Conservation (phyloP, 2,113 vertebrate species). For the Paramormyrops kingsleyae region DNA sequence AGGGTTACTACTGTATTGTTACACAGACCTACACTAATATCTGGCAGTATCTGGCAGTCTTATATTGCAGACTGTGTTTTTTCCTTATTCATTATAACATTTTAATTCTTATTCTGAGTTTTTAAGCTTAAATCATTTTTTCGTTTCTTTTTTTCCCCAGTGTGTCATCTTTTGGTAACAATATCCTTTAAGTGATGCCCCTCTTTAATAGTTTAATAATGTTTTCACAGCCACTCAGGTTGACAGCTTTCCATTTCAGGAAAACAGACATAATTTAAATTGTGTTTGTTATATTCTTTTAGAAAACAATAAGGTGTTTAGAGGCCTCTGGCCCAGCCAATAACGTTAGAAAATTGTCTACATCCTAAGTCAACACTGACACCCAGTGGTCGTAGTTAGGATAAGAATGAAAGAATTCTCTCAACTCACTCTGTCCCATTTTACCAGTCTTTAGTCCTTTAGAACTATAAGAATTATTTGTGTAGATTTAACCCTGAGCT, state of each 20-base stretch:
- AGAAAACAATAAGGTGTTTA: neutral
- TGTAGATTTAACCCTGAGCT: neutral
- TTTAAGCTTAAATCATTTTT: neutral
- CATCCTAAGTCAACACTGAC: slow-evolving; percentile 31
- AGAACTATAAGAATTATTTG: neutral
- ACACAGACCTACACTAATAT: neutral
- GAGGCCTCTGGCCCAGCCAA: neutral
- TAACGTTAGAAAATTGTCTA: neutral
- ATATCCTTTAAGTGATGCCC: neutral
- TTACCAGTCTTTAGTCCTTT: neutral
- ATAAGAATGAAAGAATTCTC: neutral
- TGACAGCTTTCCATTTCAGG: neutral
- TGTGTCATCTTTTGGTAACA: neutral
- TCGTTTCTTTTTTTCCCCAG: neutral
- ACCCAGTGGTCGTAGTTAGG: slow-evolving; percentile 23
- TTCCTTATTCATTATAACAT: neutral
- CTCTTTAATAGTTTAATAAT: neutral
- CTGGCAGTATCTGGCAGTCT: neutral
- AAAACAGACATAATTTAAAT: neutral
- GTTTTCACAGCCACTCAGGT: neutral
- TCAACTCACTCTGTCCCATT: neutral
- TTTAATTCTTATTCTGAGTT: neutral
- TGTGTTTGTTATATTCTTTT: neutral
- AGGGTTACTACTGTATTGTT: neutral
- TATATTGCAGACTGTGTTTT: neutral